Evolutionary conservation across 92 coral and sea anemone species (phyloP).

Genomic region (Epizoanthus rinbou): DNA sequence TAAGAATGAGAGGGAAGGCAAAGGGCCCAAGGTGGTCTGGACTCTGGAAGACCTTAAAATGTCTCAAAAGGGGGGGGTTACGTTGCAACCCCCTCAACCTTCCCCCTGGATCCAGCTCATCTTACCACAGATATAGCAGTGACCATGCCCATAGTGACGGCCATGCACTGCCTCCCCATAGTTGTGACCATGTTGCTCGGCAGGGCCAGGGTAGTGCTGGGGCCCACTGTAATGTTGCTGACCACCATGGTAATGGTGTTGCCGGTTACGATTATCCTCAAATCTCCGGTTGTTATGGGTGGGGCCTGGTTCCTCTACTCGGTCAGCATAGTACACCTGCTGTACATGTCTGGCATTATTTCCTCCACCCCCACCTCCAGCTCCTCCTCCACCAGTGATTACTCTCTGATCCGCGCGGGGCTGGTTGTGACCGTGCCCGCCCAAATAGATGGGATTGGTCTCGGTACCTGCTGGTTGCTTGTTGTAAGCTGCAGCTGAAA

Average conservation of each 20-base stretch:
- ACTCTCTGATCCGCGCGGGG: not conserved
- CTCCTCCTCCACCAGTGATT: not conserved
- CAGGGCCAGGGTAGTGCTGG: conserved; percentile 6
- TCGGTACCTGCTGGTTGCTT: conserved; percentile 23
- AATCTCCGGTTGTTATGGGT: conserved; percentile 29
- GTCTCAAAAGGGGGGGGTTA: too few relatives aligned
- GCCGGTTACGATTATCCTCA: conserved; percentile 22
- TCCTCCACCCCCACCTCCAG: conserved; percentile 13
- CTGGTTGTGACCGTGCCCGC: conserved; percentile 23
- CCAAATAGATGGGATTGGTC: conserved; percentile 29
- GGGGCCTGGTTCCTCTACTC: conserved; percentile 36
- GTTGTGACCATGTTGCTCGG: conserved; percentile 48
- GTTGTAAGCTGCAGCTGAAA: conserved; percentile 33
- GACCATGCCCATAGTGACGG: conserved; percentile 67
- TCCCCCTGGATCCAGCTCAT: too few relatives aligned
- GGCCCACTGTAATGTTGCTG: conserved; percentile 31
- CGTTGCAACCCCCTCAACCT: too few relatives aligned
- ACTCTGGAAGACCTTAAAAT: too few relatives aligned
- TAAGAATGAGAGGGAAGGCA: too few relatives aligned
- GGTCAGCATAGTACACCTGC: conserved; percentile 19
- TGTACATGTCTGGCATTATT: conserved; percentile 13
- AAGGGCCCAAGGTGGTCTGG: too few relatives aligned
- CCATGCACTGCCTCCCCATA: conserved; percentile 54
- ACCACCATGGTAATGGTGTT: not conserved
- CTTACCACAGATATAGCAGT: conserved; percentile 71